phyloP scores from a whole-genome alignment of 2,888 invertebrate species.

The Drosophila tanythrix region DNA sequence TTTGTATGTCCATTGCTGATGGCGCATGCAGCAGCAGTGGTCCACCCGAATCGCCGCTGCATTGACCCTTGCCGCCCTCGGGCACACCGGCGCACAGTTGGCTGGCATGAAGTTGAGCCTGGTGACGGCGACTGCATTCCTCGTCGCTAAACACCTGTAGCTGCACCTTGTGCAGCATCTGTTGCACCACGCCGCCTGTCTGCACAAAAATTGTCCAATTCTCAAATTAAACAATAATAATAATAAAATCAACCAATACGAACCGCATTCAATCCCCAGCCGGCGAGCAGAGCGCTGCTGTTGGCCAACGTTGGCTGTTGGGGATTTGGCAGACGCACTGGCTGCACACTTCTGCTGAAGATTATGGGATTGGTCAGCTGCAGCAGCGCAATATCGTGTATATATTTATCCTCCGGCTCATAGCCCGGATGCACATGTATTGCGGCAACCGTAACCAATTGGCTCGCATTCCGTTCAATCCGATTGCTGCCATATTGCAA shows the following conservation, averaged over 20 bases:
- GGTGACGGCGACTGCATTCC: conserved; percentile 82
- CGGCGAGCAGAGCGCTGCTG: conserved; percentile 76
- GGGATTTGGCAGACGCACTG: conserved; percentile 74
- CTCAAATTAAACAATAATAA: background rate
- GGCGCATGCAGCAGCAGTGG: conserved; percentile 78
- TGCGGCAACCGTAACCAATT: conserved; percentile 64
- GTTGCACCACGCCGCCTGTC: conserved; percentile 82
- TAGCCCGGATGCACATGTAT: conserved; percentile 79
- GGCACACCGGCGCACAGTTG: conserved; percentile 85
- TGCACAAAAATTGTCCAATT: conserved; percentile 36
- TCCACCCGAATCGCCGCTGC: conserved; percentile 85
- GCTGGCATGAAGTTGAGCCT: conserved; percentile 73
- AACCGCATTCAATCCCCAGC: conserved; percentile 84
- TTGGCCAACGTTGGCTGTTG: conserved; percentile 55
- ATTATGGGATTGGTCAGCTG: conserved; percentile 61
- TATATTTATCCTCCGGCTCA: conserved; percentile 63
- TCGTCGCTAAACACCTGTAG: conserved; percentile 83
- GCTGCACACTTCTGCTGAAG: conserved; percentile 62
- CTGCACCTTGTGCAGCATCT: conserved; percentile 83
- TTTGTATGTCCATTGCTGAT: conserved; percentile 77
- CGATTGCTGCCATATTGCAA: conserved; percentile 81
- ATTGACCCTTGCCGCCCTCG: conserved; percentile 85
- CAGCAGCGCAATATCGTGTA: conserved; percentile 82
- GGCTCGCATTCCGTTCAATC: conserved; percentile 65
- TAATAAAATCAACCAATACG: conserved; percentile 17